Evolutionary conservation across 2,888 invertebrate species (phyloP), one percentile per base, ranked within the genome.

Genomic region (Euclidia mi): DNA sequence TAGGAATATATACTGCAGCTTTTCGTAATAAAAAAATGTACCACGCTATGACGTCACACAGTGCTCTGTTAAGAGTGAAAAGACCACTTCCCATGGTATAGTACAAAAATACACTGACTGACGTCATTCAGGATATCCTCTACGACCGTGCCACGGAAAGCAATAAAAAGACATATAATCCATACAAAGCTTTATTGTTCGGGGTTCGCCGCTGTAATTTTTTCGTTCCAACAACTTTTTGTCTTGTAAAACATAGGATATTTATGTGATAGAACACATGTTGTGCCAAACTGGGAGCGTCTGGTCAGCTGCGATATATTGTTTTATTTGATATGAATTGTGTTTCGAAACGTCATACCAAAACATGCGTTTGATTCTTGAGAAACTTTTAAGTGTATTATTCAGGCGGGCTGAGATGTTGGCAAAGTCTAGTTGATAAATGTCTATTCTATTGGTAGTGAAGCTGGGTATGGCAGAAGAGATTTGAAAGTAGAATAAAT

Each of bases 111-210:
- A 49, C 32, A 44, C 2, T 14, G 25, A n/a, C 20, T 35, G 31
- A 43, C 34, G 50, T 49, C 44, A 65, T 55, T 53, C 53, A 45
- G 62, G 50, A 49, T 55, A 76, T 70, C 69, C 74, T 64, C 53
- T 49, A 56, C 70, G 55, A 65, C 62, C 63, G 51, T 29, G 29
- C 48, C 18, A 68, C 65, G 63, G 47, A 76, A 68, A 75, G 78
- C 78, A 81, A 83, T 84, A 84, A 82, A 85, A 85, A 80, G n/a
- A 76, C 76, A 48, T 66, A 77, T 84, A 84, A 85, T 84, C 84
- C 82, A 76, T 79, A 79, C 78, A 83, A 84, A 85, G 84, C 82
- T 82, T 83, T 83, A 85, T n/a, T 80, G 77, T 76, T 72, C 69
- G 62, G 61, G 58, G 71, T 65, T 69, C 65, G 52, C 38, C 41